phyloP scores from a whole-genome alignment of 2,113 vertebrate species.

The Mustela lutreola region DNA sequence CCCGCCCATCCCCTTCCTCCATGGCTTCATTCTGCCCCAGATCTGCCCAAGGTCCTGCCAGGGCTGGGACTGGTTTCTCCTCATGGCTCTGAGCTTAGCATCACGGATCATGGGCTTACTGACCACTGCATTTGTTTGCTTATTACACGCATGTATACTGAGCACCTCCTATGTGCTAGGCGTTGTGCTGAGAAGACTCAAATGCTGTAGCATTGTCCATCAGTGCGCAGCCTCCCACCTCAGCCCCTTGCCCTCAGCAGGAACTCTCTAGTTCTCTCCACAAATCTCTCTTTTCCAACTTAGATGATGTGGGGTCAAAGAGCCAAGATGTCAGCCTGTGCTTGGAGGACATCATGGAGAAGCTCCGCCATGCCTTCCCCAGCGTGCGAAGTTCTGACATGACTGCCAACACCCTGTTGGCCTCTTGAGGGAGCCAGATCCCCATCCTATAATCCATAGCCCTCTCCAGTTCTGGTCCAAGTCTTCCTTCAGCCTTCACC shows the following conservation, averaged over 20 bases:
- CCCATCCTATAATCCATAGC: conserved; percentile 26
- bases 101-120: conserved; percentile 13
- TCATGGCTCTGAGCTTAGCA: background rate
- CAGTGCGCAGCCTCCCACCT: background rate
- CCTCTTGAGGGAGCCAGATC: conserved; percentile 80
- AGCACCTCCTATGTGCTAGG: background rate
- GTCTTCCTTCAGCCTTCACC: conserved; percentile 5
- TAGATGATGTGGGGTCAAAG: conserved; percentile 93
- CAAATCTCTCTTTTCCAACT: conserved; percentile 6
- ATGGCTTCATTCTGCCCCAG: background rate
- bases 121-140: conserved; percentile 23
- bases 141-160: background rate
- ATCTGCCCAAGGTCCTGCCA: conserved; percentile 38
- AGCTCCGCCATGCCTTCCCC: conserved; percentile 97
- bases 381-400: conserved; percentile 86
- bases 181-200: background rate
- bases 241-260: background rate
- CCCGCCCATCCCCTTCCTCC: background rate
- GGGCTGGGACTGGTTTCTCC: background rate
- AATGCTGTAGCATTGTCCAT: background rate
- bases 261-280: background rate
- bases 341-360: conserved; percentile 98
- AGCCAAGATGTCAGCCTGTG: conserved; percentile 95
- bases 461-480: conserved; percentile 52
- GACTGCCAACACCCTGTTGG: conserved; percentile 80